Base-by-base conservation (phyloP, 1,140 invertebrate species). In the Psilanteris sp. region DNA sequence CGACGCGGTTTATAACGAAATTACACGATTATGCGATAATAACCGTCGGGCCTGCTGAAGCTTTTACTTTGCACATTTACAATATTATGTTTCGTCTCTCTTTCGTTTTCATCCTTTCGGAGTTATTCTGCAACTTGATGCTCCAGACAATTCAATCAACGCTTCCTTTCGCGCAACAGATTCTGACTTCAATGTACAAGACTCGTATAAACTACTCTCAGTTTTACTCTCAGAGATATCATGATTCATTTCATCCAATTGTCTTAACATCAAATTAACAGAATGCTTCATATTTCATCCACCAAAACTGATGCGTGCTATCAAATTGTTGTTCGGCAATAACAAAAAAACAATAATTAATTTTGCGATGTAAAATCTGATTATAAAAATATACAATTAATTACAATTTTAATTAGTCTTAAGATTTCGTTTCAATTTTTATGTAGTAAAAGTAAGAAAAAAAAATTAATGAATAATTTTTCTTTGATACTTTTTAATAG, bases 141-240 rank as follows among this genome's bases (percentile, higher is more conserved):
- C 55, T 55, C 31, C 74, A 80, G 80, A 82, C 79, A 67, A 80
- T 81, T 81, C 81, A 81, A 83, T 82, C 81, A 81, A 73, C 75
- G 39, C 48, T 61, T 57, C 55, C 67, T 79, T 79, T 79, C 50
- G 37, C 66, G 36, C 62, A 31, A 61, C 62, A 39, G 50, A 31
- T 72, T 71, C 70, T 14, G 31, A 31, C 24, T 29, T 36, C 50
- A 41, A 41, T 59, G 6, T 10, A 13, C 32, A n/a, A 52, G 27
- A 36, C 20, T 22, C 10, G 36, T 26, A 74, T 44, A 52, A 59
- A 64, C 36, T 67, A n/a, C 13, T 27, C 7, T 13, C 36, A 13
- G n/a, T n/a, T n/a, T n/a, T n/a, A n/a, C n/a, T n/a, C n/a, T n/a
- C n/a, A n/a, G n/a, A n/a, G n/a, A n/a, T n/a, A 4, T 7, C 22